Evolutionary conservation across 2,797 vertebrate genomes (phyloP), one percentile per base, ranked within the genome.

Genomic region (Eospalax fontanierii): DNA sequence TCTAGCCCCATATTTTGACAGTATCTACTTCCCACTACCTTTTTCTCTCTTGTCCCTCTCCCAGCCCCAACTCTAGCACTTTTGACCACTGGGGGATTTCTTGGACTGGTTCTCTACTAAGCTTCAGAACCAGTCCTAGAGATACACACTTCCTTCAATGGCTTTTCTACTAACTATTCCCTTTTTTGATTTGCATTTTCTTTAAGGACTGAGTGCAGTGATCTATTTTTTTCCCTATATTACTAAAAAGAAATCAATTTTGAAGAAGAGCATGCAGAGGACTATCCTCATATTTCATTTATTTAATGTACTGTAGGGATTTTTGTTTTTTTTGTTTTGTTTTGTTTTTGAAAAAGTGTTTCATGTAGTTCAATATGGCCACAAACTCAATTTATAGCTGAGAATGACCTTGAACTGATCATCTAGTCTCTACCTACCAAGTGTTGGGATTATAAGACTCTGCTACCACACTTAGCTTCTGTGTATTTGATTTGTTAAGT

Each of bases 201-300:
- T 88, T 90, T 81, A 70, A 24, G 33, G 65, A 30, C 10, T n/a
- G n/a, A n/a, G n/a, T n/a, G n/a, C n/a, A n/a, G 26, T 70, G n/a
- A 19, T 9, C 61, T 43, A 12, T 75, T 71, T 92, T 71, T 54
- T 85, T 75, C 11, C 6, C 46, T 46, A 61, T 14, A 35, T 30
- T 75, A 89, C n/a, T 88, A 80, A 94, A 95, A 91, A 74, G 12
- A 71, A 85, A 92, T 54, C 18, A 35, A 63, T 95, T 88, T 38
- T 70, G 71, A 96, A 88, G 21, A 43, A 35, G 18, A 88, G 59
- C 33, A 70, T 83, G 82, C 46, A 93, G 35, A 75, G 24, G 10
- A 83, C 18, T 46, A 26, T 61, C 21, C 16, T 83, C 9, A 57
- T 54, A 81, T 50, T 61, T 63, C 81, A 38, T 71, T 71, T 73